phyloP scores from a whole-genome alignment of 2,797 vertebrate species.

The Valencia hispanica region DNA sequence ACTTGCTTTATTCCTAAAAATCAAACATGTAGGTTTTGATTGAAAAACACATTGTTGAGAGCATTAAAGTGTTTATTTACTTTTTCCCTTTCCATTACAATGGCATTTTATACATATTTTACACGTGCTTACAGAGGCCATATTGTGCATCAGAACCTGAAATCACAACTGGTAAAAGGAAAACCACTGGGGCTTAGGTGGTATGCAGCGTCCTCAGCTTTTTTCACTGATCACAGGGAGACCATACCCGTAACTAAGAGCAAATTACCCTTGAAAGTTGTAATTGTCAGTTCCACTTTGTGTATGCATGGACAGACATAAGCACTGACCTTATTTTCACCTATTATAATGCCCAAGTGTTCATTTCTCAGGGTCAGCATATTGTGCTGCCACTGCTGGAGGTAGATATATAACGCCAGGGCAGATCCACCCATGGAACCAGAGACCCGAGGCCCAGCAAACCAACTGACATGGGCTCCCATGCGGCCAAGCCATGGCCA shows the following conservation, averaged over 20 bases:
- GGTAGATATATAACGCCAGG: too few relatives aligned
- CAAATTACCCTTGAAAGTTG: slow-evolving; percentile 52
- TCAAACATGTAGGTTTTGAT: background rate
- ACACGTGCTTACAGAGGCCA: slow-evolving; percentile 18
- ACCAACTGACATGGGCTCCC: too few relatives aligned
- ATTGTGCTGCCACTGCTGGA: slow-evolving; percentile 27
- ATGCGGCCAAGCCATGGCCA: too few relatives aligned
- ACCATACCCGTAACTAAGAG: slow-evolving; percentile 21
- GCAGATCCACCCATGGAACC: too few relatives aligned
- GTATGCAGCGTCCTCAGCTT: slow-evolving; percentile 15
- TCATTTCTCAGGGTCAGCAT: slow-evolving; percentile 21
- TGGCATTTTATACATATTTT: background rate
- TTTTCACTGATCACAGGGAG: slow-evolving; percentile 46
- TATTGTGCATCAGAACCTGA: slow-evolving; percentile 18
- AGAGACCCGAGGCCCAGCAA: too few relatives aligned
- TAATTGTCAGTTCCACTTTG: slow-evolving; percentile 49
- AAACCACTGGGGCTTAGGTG: slow-evolving; percentile 13
- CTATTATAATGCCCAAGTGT: slow-evolving; percentile 44
- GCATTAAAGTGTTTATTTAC: background rate
- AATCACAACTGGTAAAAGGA: slow-evolving; percentile 14
- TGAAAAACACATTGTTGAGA: background rate
- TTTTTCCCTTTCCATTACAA: background rate
- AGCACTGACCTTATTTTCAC: slow-evolving; percentile 58
- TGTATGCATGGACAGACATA: slow-evolving; percentile 43
- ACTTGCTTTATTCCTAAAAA: background rate